phyloP scores from a whole-genome alignment of 2,888 invertebrate species.

The Coleophora flavipennella region DNA sequence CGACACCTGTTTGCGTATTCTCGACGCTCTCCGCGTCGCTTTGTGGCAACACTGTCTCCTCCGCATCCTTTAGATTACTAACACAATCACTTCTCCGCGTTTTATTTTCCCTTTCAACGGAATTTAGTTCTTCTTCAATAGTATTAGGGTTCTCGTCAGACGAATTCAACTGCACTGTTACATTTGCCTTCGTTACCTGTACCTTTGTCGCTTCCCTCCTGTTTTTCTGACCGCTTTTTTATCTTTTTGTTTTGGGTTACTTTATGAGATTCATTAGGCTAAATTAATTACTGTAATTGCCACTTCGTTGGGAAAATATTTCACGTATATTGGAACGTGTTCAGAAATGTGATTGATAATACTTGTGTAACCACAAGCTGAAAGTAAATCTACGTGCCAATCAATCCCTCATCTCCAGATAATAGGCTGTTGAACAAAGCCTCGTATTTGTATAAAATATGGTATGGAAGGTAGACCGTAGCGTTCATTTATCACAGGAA shows the following conservation, averaged over 20 bases:
- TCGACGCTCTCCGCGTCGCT: constrained; percentile 53
- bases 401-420: not conserved
- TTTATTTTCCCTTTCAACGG: constrained; percentile 18
- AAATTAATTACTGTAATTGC: constrained; percentile 25
- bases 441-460: constrained; percentile 24
- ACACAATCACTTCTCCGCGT: constrained; percentile 27
- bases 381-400: not conserved
- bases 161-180: constrained; percentile 6
- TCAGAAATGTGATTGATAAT: no score
- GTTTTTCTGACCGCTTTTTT: constrained; percentile 26
- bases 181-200: constrained; percentile 13
- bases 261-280: constrained; percentile 26
- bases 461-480: constrained; percentile 16
- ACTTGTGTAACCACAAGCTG: not conserved
- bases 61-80: constrained; percentile 52
- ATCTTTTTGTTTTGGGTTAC: constrained; percentile 23
- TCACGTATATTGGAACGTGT: constrained; percentile 16
- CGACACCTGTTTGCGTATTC: constrained; percentile 74
- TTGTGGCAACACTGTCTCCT: constrained; percentile 60
- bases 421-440: constrained; percentile 13
- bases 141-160: constrained; percentile 12
- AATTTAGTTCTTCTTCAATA: constrained; percentile 22
- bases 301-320: constrained; percentile 14
- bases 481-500: constrained; percentile 24
- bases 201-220: constrained; percentile 23